Evolutionary conservation across 35 echinoderm and acorn worm species (phyloP), one percentile per base, ranked within the genome.

Genomic region (Amphiura filiformis): DNA sequence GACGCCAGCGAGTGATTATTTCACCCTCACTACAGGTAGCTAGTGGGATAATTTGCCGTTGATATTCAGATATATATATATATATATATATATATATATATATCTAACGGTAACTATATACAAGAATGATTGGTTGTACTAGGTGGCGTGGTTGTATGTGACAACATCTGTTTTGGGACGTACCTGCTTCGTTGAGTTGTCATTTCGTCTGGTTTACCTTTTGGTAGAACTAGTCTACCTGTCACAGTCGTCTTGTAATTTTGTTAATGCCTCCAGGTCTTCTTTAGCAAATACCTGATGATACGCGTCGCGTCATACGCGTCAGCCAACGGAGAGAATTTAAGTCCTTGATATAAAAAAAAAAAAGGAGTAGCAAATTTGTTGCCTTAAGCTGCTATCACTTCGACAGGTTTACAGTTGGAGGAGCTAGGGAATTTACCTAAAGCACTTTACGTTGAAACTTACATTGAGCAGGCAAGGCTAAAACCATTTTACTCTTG

Each of bases 401-500:
- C 61, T 23, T 70, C 61, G 61, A 15, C 61, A 70, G 61, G 4
- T 30, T 70, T 18, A n/a, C 9, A 15, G 61, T 18, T 70, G 28
- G 17, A 26, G 15, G 44, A 11, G 44, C 20, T 70, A 70, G 61
- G 28, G 28, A 30, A 23, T 70, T 70, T 70, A 70, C 61, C 61
- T 23, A 70, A 23, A 70, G 61, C 61, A 70, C 61, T 70, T 70
- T 70, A 23, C 61, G 61, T 4, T 23, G 26, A 70, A n/a, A 70
- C 26, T 30, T n/a, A 70, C 61, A 70, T 70, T 70, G 28, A 18
- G n/a, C n/a, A n/a, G n/a, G n/a, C n/a, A n/a, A n/a, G 61, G 61
- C 61, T n/a, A n/a, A 70, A 70, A 26, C 28, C 61, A 70, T 70
- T 70, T 70, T 70, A n/a, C 28, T 70, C 61, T 70, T 70, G 61